Evolutionary conservation across 2,888 invertebrate genomes (phyloP).

Genomic region (Chouioia cunea): DNA sequence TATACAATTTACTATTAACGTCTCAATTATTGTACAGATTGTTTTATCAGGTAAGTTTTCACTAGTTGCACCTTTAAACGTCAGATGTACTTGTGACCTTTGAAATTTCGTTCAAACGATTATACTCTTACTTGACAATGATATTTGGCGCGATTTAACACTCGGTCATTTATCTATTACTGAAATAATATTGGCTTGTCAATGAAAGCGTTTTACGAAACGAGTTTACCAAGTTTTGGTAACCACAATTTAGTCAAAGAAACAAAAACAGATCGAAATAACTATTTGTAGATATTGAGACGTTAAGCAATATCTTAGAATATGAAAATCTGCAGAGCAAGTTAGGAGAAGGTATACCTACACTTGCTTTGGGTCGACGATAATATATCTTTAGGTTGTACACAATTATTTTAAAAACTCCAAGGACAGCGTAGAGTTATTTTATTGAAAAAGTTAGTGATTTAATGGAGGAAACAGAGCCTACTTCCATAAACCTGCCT

Average conservation of each 20-base stretch:
- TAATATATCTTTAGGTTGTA: slow-evolving; percentile 60
- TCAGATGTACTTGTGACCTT: slow-evolving; percentile 52
- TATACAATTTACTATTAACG: slow-evolving; percentile 65
- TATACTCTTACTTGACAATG: slow-evolving; percentile 16
- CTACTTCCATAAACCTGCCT: slow-evolving; percentile 68
- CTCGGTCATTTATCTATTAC: slow-evolving; percentile 18
- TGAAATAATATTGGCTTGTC: slow-evolving; percentile 10
- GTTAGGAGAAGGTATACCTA: slow-evolving; percentile 68
- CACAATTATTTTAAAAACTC: slow-evolving; percentile 56
- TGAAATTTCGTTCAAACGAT: slow-evolving; percentile 42
- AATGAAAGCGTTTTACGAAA: slow-evolving; percentile 18
- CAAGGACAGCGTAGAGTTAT: slow-evolving; percentile 62
- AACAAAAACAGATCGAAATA: slow-evolving; percentile 39
- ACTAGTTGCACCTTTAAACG: slow-evolving; percentile 65
- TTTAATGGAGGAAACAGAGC: slow-evolving; percentile 67
- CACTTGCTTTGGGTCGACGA: slow-evolving; percentile 63
- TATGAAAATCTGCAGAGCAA: slow-evolving; percentile 58
- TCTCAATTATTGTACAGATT: slow-evolving; percentile 68
- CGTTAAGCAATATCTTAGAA: slow-evolving; percentile 48
- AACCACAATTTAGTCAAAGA: slow-evolving; percentile 20
- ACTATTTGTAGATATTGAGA: slow-evolving; percentile 47
- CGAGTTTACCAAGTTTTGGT: slow-evolving; percentile 25
- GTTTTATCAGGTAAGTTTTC: slow-evolving; percentile 67
- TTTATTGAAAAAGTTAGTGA: slow-evolving; percentile 64
- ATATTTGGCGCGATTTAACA: slow-evolving; percentile 21